A percentile compares a stretch with the other conserved stretches of the same genome.
Evolutionary conservation across 2,113 vertebrate species (phyloP).

Genomic region (Channa argus): DNA sequence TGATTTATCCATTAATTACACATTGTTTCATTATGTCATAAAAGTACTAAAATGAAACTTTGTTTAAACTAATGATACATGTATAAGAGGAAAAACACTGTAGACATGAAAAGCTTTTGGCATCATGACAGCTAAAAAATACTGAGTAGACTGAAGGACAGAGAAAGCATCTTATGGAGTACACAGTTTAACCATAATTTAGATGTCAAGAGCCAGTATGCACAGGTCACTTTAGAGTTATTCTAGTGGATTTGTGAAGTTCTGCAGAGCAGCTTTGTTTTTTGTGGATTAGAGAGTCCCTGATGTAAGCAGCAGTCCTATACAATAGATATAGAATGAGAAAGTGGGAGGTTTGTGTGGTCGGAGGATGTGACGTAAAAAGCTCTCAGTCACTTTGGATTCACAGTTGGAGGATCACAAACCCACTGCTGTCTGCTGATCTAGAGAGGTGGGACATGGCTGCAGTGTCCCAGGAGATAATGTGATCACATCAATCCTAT

Average conservation of each 20-base stretch:
- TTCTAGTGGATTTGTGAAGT: constrained; percentile 24
- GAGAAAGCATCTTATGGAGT: constrained; percentile 11
- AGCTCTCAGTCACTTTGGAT: constrained; percentile 20
- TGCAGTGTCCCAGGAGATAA: constrained; percentile 31
- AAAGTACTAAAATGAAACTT: no score
- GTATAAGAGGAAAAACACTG: no score
- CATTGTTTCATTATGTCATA: no score
- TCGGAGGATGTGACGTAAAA: constrained; percentile 50
- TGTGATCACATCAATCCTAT: constrained; percentile 64
- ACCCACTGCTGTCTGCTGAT: constrained; percentile 27
- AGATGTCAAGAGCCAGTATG: constrained; percentile 37
- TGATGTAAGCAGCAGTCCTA: no score
- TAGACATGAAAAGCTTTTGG: no score
- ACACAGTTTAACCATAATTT: constrained; percentile 44
- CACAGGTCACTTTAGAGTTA: constrained; percentile 32
- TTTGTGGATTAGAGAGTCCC: background rate
- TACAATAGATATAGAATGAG: constrained; percentile 1
- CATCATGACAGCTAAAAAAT: no score
- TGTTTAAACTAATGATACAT: no score
- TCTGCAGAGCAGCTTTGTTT: constrained; percentile 20
- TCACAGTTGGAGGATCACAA: constrained; percentile 23
- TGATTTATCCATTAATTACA: no score
- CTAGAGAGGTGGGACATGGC: constrained; percentile 25
- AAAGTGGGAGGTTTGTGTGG: constrained; percentile 17
- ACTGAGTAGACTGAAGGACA: background rate